Base-by-base conservation (phyloP, 2,888 invertebrate species). In the Eristalis intricaria region DNA sequence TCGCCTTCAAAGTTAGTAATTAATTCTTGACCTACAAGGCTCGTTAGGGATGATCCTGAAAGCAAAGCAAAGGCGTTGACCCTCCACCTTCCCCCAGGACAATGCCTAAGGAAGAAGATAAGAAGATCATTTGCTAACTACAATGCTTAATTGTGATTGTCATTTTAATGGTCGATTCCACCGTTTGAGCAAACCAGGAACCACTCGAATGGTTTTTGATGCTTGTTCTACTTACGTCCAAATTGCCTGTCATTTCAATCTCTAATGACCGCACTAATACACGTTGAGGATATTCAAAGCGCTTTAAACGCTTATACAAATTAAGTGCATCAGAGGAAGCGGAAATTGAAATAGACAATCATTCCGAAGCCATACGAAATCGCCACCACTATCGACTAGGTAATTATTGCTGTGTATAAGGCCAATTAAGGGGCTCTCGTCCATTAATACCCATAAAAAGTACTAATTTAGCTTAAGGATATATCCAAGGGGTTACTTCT, bases 401-500 rank as follows among this genome's bases (percentile, higher is more conserved):
- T 70, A 73, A 73, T 73, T 81, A 85, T 85, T 71, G 71, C 69
- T 61, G 64, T 26, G 29, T 73, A 73, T 73, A 69, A 58, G 32
- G 64, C 50, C 81, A 81, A 85, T 81, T 81, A 81, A 40, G 58
- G 60, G 58, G 26, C 63, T 58, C 43, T 65, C 60, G 22, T 75
- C 35, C 29, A 77, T 81, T 81, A 68, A 77, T 81, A 50, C 66
- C 69, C 43, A 77, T 50, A 82, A 74, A 74, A 43, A 64, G 29
- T 70, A 73, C 73, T 77, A 85, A 85, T 85, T 85, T 73, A 77
- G 69, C 73, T 74, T 11, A 60, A 82, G 82, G 73, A 77, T 68
- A 73, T 81, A 85, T 85, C 76, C 71, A 63, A 22, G 70, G 56
- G 50, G 13, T 68, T 26, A 58, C 64, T 76, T 71, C 58, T 61